Evolutionary conservation across 37 sponge, comb jelly and placozoan species (phyloP).

Genomic region (Mnemiopsis leidyi): DNA sequence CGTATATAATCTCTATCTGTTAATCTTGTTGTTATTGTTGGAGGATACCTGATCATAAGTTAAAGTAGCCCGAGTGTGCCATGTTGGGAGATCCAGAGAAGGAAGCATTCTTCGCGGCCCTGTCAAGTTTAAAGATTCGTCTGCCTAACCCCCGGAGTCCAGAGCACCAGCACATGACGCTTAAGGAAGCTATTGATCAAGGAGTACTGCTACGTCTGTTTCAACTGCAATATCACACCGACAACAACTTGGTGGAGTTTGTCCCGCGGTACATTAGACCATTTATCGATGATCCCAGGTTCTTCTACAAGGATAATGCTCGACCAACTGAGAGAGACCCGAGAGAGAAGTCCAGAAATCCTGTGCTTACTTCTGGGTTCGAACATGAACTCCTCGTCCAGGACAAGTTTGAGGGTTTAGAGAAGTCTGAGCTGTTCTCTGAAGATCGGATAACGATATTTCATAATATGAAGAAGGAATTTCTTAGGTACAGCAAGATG

Average conservation of each 20-base stretch:
- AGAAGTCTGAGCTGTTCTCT: not conserved
- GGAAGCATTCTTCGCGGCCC: not conserved
- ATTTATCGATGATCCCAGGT: not conserved
- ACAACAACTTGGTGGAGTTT: not conserved
- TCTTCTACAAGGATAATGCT: not conserved
- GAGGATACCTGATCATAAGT: no score
- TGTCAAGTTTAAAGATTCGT: not conserved
- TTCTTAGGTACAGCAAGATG: not conserved
- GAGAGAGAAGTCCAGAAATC: not conserved
- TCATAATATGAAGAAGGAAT: constrained; percentile 35
- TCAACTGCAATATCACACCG: not conserved
- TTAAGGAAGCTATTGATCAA: not conserved
- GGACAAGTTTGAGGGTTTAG: not conserved
- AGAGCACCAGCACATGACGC: not conserved
- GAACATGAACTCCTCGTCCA: constrained; percentile 1
- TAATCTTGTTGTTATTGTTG: no score
- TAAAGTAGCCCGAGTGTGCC: no score
- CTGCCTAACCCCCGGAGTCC: not conserved
- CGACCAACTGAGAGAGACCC: not conserved
- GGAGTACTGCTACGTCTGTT: constrained; percentile 12
- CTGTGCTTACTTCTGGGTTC: not conserved
- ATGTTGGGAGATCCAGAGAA: no score
- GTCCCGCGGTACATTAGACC: constrained; percentile 1
- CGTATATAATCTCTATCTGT: no score
- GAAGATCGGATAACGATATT: not conserved